Evolutionary conservation across 1,140 invertebrate genomes (phyloP).

Genomic region (Ruditapes philippinarum): DNA sequence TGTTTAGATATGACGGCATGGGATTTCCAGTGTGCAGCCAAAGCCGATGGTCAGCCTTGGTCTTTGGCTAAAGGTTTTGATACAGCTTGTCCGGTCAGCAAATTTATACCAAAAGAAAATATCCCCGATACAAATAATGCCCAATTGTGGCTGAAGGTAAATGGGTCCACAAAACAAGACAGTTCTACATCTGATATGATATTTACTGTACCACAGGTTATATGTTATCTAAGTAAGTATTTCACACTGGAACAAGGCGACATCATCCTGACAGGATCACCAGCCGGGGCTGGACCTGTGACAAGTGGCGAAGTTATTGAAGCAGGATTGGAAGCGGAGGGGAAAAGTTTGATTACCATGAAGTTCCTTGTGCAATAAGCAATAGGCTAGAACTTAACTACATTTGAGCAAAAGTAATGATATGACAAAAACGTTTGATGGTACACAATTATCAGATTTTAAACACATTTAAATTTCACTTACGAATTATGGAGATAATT

Average conservation of each 20-base stretch:
- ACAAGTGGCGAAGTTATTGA: conserved; percentile 90
- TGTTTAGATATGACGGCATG: conserved; percentile 92
- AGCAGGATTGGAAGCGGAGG: conserved; percentile 88
- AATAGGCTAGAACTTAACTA: too few species aligned
- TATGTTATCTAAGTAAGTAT: conserved; percentile 89
- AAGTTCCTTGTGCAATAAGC: conserved; percentile 8
- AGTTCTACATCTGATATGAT: conserved; percentile 90
- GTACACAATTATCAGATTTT: too few species aligned
- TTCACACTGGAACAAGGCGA: conserved; percentile 94
- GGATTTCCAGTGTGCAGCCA: conserved; percentile 88
- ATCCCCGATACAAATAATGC: conserved; percentile 90
- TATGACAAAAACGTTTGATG: too few species aligned
- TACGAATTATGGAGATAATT: too few species aligned
- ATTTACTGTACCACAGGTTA: conserved; percentile 90
- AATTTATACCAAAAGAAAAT: conserved; percentile 89
- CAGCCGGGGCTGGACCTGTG: conserved; percentile 92
- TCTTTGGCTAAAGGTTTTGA: conserved; percentile 93
- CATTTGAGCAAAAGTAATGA: too few species aligned
- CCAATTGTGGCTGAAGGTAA: conserved; percentile 88
- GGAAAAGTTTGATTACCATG: background rate
- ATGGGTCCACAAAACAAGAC: conserved; percentile 77
- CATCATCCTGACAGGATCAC: conserved; percentile 95
- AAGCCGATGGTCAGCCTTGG: conserved; percentile 91
- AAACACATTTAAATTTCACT: too few species aligned
- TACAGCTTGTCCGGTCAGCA: conserved; percentile 91